phyloP scores from a whole-genome alignment of 2,888 invertebrate species.

The Timema cristinae region DNA sequence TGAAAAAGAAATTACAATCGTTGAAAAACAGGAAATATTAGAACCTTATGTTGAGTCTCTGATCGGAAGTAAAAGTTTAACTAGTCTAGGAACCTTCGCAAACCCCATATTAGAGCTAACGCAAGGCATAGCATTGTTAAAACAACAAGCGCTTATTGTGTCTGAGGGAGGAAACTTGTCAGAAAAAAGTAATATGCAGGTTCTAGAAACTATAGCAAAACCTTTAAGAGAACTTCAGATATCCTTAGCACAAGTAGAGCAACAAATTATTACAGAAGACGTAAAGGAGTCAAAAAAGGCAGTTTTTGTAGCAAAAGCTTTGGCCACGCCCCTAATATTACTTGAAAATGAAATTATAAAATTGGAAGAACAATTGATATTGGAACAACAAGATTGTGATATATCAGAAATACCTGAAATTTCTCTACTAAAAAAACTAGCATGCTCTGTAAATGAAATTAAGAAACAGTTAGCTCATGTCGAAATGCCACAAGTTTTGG shows the following conservation, averaged over 20 bases:
- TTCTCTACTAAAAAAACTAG: not conserved
- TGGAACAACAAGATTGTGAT: too few relatives aligned
- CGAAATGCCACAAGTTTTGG: not conserved
- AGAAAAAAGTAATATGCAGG: conserved; percentile 41
- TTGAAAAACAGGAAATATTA: too few relatives aligned
- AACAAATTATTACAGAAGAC: conserved; percentile 30
- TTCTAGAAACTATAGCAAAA: conserved; percentile 40
- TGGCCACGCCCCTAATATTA: too few relatives aligned
- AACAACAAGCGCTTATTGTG: conserved; percentile 40
- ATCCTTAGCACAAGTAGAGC: conserved; percentile 40
- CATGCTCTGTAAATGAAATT: not conserved
- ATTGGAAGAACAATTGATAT: too few relatives aligned
- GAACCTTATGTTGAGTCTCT: too few relatives aligned
- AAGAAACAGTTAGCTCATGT: not conserved
- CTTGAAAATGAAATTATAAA: too few relatives aligned
- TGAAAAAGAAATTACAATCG: too few relatives aligned
- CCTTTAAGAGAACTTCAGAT: conserved; percentile 41
- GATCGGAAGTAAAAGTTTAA: not conserved
- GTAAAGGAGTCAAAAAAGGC: too few relatives aligned
- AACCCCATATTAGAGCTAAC: conserved; percentile 39
- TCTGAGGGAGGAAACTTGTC: conserved; percentile 17
- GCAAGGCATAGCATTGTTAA: conserved; percentile 42
- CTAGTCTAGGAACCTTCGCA: conserved; percentile 25
- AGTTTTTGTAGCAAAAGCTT: too few relatives aligned
- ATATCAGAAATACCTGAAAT: not conserved